Evolutionary conservation across 2,797 vertebrate species (phyloP).

Genomic region (Poecilia gillii): DNA sequence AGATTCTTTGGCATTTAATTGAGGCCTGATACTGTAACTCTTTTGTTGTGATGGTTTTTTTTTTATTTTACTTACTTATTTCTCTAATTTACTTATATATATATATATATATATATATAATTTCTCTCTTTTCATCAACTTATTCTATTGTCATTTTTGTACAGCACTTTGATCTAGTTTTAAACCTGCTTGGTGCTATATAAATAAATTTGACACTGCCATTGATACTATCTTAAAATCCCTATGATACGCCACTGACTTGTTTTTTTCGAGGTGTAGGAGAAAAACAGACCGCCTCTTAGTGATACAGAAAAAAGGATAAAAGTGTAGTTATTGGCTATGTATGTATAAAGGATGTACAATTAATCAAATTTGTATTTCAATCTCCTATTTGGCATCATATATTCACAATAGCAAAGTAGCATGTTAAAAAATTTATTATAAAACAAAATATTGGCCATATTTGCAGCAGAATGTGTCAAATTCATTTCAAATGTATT

Average conservation of each 20-base stretch:
- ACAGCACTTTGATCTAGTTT: too few species aligned
- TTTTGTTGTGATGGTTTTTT: too few species aligned
- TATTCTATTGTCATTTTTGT: too few species aligned
- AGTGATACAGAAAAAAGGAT: neutral
- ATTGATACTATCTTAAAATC: neutral
- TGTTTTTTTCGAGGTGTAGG: neutral
- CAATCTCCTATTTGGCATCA: neutral
- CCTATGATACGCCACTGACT: neutral
- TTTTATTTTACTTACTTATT: too few species aligned
- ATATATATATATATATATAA: too few species aligned
- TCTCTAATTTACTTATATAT: too few species aligned
- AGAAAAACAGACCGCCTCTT: neutral
- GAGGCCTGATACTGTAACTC: too few species aligned
- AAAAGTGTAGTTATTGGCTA: neutral
- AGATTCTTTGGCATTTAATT: too few species aligned
- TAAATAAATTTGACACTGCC: too few species aligned
- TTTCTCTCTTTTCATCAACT: too few species aligned
- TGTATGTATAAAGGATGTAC: neutral
- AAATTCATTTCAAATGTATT: neutral
- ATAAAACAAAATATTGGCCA: neutral
- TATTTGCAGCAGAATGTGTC: neutral
- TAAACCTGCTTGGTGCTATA: too few species aligned
- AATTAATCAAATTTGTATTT: neutral
- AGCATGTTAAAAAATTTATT: neutral
- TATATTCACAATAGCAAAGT: neutral